Conservation (phyloP, 2,888 invertebrate species). For the Xanthia togata region DNA sequence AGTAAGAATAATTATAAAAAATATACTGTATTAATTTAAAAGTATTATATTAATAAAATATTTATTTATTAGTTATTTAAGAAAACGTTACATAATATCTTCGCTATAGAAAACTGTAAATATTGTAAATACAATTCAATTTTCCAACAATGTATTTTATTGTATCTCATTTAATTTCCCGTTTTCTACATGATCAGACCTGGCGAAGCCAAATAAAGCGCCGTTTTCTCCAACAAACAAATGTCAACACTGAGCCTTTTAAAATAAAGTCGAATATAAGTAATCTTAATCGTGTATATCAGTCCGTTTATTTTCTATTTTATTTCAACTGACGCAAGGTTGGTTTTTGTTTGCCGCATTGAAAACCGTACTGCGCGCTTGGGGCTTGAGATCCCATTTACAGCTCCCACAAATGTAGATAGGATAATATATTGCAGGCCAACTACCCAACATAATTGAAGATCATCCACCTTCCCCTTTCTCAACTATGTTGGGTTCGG, state of each 20-base stretch:
- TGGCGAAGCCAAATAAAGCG: no score
- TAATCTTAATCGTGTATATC: background rate
- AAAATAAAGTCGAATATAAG: background rate
- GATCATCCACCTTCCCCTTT: background rate
- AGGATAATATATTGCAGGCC: background rate
- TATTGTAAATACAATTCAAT: constrained; percentile 14
- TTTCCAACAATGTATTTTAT: background rate
- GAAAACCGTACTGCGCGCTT: no score
- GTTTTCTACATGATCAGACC: background rate
- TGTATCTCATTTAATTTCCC: background rate
- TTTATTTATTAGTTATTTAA: constrained; percentile 17
- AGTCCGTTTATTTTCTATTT: no score
- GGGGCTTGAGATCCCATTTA: background rate
- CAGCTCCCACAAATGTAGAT: background rate
- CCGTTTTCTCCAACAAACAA: no score
- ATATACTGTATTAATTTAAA: background rate
- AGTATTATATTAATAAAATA: constrained; percentile 3
- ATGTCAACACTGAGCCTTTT: background rate
- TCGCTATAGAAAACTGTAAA: background rate
- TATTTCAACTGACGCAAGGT: no score
- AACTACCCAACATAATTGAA: no score
- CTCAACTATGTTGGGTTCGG: background rate
- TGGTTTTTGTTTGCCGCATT: no score
- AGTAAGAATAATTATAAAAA: background rate
- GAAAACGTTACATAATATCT: constrained; percentile 2